phyloP scores from a whole-genome alignment of 2,113 vertebrate genomes.

The Malurus elegans region DNA sequence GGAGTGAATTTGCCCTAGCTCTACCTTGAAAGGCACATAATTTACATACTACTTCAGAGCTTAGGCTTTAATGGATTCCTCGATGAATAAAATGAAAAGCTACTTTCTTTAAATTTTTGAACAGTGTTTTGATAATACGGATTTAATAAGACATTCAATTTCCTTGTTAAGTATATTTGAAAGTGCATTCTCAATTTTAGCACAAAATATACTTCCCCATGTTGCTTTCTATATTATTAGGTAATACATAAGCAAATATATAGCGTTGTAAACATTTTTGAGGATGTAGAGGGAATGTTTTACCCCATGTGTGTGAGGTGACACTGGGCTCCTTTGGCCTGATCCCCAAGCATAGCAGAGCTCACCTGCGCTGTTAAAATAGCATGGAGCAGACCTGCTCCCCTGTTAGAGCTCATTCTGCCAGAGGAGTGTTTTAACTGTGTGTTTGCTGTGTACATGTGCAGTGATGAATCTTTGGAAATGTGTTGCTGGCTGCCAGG shows the following conservation, averaged over 20 bases:
- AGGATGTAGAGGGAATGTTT: neutral
- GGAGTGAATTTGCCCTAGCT: slow-evolving; percentile 95
- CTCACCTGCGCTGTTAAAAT: slow-evolving; percentile 21
- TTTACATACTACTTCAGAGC: slow-evolving; percentile 96
- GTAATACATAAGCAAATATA: slow-evolving; percentile 5
- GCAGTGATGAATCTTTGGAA: neutral
- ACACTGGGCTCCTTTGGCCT: neutral
- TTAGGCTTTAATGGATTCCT: slow-evolving; percentile 94
- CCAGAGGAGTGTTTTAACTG: neutral
- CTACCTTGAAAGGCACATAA: slow-evolving; percentile 98
- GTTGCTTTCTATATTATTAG: slow-evolving; percentile 4
- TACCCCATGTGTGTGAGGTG: neutral
- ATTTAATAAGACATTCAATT: slow-evolving; percentile 85
- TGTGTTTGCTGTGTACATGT: neutral
- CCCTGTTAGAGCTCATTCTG: neutral
- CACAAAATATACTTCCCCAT: slow-evolving; percentile 65
- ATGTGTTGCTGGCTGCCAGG: neutral
- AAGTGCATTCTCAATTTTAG: slow-evolving; percentile 71
- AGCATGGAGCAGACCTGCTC: neutral
- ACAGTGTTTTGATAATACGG: slow-evolving; percentile 85
- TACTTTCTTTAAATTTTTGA: slow-evolving; percentile 92
- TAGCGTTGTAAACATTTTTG: slow-evolving; percentile 26
- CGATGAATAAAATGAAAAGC: slow-evolving; percentile 97
- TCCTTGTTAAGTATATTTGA: slow-evolving; percentile 82
- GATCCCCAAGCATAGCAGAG: neutral